phyloP scores from a whole-genome alignment of 2,113 vertebrate species.

The Tautogolabrus adspersus region DNA sequence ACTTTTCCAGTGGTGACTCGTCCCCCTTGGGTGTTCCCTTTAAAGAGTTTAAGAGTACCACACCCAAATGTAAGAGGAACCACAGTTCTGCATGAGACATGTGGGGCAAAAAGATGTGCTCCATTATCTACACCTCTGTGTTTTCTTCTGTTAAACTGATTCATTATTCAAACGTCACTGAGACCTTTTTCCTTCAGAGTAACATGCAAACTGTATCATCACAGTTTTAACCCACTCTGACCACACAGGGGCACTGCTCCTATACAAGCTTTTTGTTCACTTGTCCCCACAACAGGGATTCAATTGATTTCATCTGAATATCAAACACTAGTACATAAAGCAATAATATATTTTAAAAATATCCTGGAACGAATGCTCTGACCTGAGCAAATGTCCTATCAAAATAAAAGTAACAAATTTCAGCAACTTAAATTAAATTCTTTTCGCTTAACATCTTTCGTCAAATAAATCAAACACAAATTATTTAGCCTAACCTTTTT shows the following conservation, averaged over 20 bases:
- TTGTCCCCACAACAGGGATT: too few species aligned
- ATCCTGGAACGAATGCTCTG: too few species aligned
- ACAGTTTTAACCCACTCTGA: neutral
- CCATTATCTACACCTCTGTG: neutral
- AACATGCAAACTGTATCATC: neutral
- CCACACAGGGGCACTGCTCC: neutral
- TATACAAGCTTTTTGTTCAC: neutral
- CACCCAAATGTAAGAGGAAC: constrained; percentile 43
- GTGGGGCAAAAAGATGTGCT: neutral
- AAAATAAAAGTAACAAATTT: too few species aligned
- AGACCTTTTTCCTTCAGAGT: neutral
- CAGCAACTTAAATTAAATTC: too few species aligned
- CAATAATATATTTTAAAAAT: too few species aligned
- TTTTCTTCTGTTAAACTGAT: neutral
- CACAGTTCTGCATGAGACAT: neutral
- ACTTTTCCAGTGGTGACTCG: constrained; percentile 32
- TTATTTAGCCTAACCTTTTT: too few species aligned
- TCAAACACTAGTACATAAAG: too few species aligned
- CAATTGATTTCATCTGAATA: too few species aligned
- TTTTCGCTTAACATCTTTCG: too few species aligned
- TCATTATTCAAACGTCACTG: neutral
- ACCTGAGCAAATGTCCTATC: too few species aligned
- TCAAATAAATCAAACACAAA: too few species aligned
- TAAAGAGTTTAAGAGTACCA: constrained; percentile 17
- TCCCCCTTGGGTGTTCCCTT: constrained; percentile 46